These are phyloP conservation scores for Conopomorpha cramerella DNA, from an alignment of 1,140 invertebrate genomes.

Conservation along the genomic window DNA sequence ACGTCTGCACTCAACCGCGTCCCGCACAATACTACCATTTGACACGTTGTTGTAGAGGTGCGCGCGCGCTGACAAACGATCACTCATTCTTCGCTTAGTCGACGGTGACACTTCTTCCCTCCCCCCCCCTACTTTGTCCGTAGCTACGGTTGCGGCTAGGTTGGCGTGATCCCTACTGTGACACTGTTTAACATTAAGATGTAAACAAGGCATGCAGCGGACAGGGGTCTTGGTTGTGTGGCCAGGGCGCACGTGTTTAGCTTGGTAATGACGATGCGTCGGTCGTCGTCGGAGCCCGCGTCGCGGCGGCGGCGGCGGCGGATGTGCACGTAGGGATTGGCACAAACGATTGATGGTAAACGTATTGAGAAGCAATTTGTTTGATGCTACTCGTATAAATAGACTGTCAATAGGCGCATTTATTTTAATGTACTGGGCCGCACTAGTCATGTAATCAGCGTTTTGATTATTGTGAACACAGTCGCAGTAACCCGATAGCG, in stretches of 20 bases:
- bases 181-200: constrained; percentile 2
- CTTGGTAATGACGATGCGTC: neutral
- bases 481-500: constrained; percentile 1
- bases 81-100: constrained; percentile 50
- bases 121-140: constrained; percentile 9
- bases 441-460: neutral
- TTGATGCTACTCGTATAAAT: constrained; percentile 9
- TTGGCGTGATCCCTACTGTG: constrained; percentile 38
- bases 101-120: constrained; percentile 34
- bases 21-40: constrained; percentile 42
- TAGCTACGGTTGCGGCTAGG: too few species aligned
- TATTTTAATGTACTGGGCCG: neutral
- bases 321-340: constrained; percentile 1
- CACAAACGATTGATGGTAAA: constrained; percentile 6
- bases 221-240: neutral
- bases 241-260: neutral
- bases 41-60: too few species aligned
- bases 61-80: constrained; percentile 40
- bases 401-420: constrained; percentile 2
- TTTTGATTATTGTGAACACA: neutral
- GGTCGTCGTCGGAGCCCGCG: constrained; percentile 1
- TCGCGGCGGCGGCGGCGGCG: neutral
- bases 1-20: constrained; percentile 43
- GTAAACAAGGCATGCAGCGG: neutral
- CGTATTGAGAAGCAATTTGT: constrained; percentile 9